Evolutionary conservation across 2,797 vertebrate genomes (phyloP).

Genomic region (Heteromormyrus szaboi): DNA sequence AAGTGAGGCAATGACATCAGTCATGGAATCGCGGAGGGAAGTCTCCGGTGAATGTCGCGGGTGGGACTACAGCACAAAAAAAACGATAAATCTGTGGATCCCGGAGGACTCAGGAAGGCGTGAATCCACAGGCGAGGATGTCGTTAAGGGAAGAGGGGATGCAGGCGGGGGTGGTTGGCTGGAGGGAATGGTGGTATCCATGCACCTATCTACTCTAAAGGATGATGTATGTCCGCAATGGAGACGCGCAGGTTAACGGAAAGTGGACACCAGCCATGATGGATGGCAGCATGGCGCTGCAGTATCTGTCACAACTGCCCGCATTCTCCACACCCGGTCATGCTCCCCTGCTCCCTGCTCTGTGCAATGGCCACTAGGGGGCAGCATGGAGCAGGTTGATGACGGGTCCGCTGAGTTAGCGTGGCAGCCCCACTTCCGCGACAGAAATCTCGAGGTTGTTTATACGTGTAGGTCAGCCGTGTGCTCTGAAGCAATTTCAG

Average conservation of each 20-base stretch:
- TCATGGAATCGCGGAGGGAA: background rate
- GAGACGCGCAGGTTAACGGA: constrained; percentile 34
- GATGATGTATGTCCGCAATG: constrained; percentile 41
- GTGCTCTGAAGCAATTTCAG: background rate
- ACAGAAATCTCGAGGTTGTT: background rate
- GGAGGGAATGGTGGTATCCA: constrained; percentile 46
- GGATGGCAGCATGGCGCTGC: background rate
- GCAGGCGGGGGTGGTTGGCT: constrained; percentile 43
- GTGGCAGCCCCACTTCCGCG: background rate
- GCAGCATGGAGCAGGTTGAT: constrained; percentile 1
- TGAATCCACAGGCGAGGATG: background rate
- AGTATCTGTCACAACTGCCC: constrained; percentile 5
- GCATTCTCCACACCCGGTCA: background rate
- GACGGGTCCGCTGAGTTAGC: background rate
- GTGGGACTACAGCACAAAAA: background rate
- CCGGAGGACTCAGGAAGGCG: background rate
- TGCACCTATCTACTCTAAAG: constrained; percentile 32
- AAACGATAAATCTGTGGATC: background rate
- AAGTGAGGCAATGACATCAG: constrained; percentile 41
- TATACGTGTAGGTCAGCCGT: background rate
- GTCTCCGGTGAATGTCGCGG: background rate
- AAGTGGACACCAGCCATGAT: constrained; percentile 21
- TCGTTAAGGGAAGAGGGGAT: background rate
- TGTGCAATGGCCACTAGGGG: background rate
- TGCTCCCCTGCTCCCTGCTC: background rate